A percentile compares a stretch with the other conserved stretches of the same genome.
Conservation (phyloP, 1,140 invertebrate species). For the Drosophila pruinosa region DNA sequence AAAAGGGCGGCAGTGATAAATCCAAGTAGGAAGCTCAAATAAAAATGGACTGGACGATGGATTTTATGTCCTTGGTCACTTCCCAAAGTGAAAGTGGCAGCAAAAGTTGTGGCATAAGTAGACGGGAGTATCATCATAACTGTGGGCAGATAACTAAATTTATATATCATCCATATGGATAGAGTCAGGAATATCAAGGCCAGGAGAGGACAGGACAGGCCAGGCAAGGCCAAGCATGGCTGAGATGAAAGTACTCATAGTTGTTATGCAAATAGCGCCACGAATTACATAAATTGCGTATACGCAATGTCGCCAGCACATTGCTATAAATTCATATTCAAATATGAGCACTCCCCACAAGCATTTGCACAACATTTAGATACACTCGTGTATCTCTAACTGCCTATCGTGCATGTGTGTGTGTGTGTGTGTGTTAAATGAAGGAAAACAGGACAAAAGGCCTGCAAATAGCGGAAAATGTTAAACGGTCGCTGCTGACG, state of each 20-base stretch:
- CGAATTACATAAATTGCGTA: slow-evolving; percentile 80
- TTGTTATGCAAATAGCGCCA: slow-evolving; percentile 76
- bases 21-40: slow-evolving; percentile 57
- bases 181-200: slow-evolving; percentile 9
- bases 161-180: slow-evolving; percentile 15
- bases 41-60: slow-evolving; percentile 46
- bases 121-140: slow-evolving; percentile 27
- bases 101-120: background rate
- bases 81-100: background rate
- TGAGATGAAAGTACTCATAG: slow-evolving; percentile 41
- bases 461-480: slow-evolving; percentile 78
- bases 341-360: slow-evolving; percentile 46
- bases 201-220: background rate
- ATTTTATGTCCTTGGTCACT: background rate
- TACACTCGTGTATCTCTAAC: slow-evolving; percentile 49
- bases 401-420: slow-evolving; percentile 13
- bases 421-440: slow-evolving; percentile 57
- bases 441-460: slow-evolving; percentile 64
- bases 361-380: slow-evolving; percentile 77
- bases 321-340: slow-evolving; percentile 78
- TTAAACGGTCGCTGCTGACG: slow-evolving; percentile 60
- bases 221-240: background rate
- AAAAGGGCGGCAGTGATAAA: slow-evolving; percentile 62
- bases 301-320: slow-evolving; percentile 65
- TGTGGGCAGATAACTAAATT: slow-evolving; percentile 15